Evolutionary conservation across 2,888 invertebrate genomes (phyloP), one percentile per base, ranked within the genome.

Genomic region (Pyrgus malvae): DNA sequence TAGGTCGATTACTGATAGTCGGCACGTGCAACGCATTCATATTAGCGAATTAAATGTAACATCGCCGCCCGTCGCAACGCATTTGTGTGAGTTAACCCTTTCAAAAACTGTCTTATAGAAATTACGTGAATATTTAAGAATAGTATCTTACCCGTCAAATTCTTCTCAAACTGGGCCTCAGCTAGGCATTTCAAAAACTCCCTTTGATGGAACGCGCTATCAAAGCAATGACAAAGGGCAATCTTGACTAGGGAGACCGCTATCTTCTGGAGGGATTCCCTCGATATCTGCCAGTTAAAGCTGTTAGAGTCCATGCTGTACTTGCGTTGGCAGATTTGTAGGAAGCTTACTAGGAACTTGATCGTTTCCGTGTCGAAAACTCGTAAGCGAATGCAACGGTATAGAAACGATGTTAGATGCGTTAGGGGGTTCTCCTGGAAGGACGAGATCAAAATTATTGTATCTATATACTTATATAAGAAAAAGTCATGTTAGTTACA

Each of bases 381-480:
- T 27, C 81, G 83, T 44, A 84, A 74, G 7, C 84, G 80, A 23
- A 89, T 79, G 29, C 92, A 91, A 55, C 91, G 85, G 44, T 90
- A 78, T 0, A 94, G 82, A 66, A 93, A 94, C 12, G 91, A 87
- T 16, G 92, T 92, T 0, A 94, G 84, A 33, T 89, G 68, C 3
- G 88, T 86, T 7, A 95, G 77, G 0, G 94, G 92, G 74, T 92
- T 93, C 16, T 94, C 92, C 95, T 95, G 68, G 38, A 83, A 89
- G 7, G 12, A n/a, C n/a, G n/a, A n/a, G n/a, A n/a, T n/a, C n/a
- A n/a, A n/a, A n/a, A n/a, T n/a, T n/a, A n/a, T n/a, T n/a, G n/a
- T n/a, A n/a, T n/a, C n/a, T n/a, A n/a, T n/a, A n/a, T n/a, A n/a
- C n/a, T n/a, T n/a, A n/a, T n/a, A n/a, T n/a, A n/a, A n/a, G n/a